These are phyloP conservation scores for Grus americana DNA, from an alignment of 2,113 vertebrate genomes.

Conservation along the genomic window DNA sequence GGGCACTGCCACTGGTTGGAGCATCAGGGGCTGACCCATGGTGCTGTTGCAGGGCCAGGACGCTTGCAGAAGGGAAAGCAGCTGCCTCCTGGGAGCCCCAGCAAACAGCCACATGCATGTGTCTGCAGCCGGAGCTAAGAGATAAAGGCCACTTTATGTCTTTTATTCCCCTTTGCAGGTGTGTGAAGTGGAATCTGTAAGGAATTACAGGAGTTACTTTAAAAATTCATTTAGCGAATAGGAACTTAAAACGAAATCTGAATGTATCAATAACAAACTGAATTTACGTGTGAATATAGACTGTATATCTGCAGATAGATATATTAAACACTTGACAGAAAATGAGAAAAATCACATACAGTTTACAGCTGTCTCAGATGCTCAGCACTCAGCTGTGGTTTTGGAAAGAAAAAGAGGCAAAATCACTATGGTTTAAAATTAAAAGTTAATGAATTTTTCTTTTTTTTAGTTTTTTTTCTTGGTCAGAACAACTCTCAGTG, in stretches of 20 bases:
- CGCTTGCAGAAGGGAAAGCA: not conserved
- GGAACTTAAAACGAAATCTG: not conserved
- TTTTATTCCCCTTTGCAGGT: not conserved
- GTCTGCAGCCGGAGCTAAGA: not conserved
- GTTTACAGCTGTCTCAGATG: not conserved
- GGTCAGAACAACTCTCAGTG: not conserved
- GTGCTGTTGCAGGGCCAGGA: rapidly evolving
- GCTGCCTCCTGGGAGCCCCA: not conserved
- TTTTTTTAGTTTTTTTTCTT: not conserved
- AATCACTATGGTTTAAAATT: not conserved
- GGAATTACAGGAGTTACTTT: not conserved
- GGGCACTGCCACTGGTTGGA: not conserved
- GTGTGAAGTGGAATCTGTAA: not conserved
- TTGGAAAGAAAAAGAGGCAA: not conserved
- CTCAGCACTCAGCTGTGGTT: not conserved
- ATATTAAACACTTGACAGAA: not conserved
- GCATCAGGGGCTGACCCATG: rapidly evolving
- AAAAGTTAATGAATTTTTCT: rapidly evolving
- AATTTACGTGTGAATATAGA: not conserved
- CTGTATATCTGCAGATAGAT: not conserved
- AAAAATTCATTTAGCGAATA: not conserved
- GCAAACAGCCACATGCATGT: not conserved
- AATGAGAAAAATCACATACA: not conserved
- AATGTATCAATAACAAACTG: not conserved
- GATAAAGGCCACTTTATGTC: not conserved